Evolutionary conservation across 2,888 invertebrate genomes (phyloP).

Genomic region (Tetanocera ferruginea): DNA sequence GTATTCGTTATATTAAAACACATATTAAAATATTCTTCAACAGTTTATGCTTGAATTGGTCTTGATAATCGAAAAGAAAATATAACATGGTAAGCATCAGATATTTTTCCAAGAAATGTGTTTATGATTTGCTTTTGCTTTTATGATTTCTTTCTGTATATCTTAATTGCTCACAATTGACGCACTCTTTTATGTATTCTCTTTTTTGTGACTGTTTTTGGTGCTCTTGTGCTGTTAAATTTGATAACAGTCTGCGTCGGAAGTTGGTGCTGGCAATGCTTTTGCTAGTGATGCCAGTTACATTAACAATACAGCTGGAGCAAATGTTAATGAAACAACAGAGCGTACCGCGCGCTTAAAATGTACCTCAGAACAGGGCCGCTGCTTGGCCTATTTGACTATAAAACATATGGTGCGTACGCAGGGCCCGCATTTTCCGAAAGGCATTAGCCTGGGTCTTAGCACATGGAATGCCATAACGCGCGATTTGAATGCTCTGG

Average conservation of each 20-base stretch:
- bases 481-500: slow-evolving; percentile 29
- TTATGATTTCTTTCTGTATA: background rate
- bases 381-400: slow-evolving; percentile 31
- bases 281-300: slow-evolving; percentile 5
- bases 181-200: background rate
- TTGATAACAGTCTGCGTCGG: background rate
- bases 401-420: slow-evolving; percentile 35
- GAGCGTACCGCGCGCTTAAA: slow-evolving; percentile 24
- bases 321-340: background rate
- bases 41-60: background rate
- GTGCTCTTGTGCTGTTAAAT: background rate
- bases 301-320: background rate
- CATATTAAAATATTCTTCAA: background rate
- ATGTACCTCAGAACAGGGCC: slow-evolving; percentile 36
- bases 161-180: background rate
- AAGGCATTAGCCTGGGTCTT: slow-evolving; percentile 31
- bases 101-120: too few relatives aligned
- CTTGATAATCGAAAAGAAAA: background rate
- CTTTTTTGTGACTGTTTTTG: background rate
- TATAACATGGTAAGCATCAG: background rate
- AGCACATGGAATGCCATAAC: slow-evolving; percentile 30
- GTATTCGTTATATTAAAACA: background rate
- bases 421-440: slow-evolving; percentile 31
- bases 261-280: slow-evolving; percentile 19
- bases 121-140: background rate